phyloP scores from a whole-genome alignment of 2,888 invertebrate genomes.

The Deroplatys truncata region DNA sequence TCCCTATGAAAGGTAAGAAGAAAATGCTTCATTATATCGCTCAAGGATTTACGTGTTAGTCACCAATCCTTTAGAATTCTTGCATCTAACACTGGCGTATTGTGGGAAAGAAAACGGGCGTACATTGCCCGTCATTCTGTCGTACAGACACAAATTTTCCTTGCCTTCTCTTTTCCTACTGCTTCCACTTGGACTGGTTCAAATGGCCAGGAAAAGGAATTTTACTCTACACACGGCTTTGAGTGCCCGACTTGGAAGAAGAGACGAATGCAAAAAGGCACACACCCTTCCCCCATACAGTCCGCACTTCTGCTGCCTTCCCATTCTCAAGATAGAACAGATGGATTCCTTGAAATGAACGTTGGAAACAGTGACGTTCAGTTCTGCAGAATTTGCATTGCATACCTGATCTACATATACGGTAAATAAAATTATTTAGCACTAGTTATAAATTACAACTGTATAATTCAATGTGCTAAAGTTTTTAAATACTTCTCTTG shows the following conservation, averaged over 20 bases:
- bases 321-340: neutral
- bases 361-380: neutral
- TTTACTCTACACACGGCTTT: neutral
- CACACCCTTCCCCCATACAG: neutral
- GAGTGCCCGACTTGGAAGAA: neutral
- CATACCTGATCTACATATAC: too few relatives aligned
- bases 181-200: conserved; percentile 26
- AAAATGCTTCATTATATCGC: neutral
- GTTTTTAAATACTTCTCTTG: too few relatives aligned
- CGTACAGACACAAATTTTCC: neutral
- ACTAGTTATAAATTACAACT: too few relatives aligned
- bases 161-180: neutral
- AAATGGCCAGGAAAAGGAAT: conserved; percentile 26
- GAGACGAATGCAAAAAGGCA: neutral
- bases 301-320: neutral
- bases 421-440: too few relatives aligned
- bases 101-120: neutral
- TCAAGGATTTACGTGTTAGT: neutral
- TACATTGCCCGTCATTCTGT: neutral
- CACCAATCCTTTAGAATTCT: neutral
- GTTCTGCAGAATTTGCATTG: too few relatives aligned
- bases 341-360: neutral
- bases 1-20: neutral
- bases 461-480: too few relatives aligned
- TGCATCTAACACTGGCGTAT: neutral